phyloP scores from a whole-genome alignment of 2,113 vertebrate species.

The Sander lucioperca region DNA sequence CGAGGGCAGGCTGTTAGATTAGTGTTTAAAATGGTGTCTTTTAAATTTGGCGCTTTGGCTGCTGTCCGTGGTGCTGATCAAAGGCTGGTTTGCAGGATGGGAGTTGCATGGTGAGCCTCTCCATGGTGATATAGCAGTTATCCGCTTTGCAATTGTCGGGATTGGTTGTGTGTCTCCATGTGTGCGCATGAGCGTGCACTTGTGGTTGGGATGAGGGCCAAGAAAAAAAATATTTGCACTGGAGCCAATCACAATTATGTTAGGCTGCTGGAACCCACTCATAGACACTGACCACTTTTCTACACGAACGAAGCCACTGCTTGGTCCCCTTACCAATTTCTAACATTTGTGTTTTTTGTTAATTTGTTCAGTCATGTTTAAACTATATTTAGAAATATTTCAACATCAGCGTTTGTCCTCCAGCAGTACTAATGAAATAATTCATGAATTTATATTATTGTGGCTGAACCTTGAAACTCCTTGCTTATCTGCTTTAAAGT shows the following conservation, averaged over 20 bases:
- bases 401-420: not conserved
- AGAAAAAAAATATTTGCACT: not conserved
- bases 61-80: constrained; percentile 4
- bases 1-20: not conserved
- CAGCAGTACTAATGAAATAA: not conserved
- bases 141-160: not conserved
- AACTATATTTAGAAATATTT: not conserved
- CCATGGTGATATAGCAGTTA: not conserved
- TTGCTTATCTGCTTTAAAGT: not conserved
- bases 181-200: no score
- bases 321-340: not conserved
- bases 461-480: not conserved
- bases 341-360: not conserved
- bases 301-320: not conserved
- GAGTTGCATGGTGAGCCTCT: not conserved
- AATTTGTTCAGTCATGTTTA: not conserved
- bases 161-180: not conserved
- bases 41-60: not conserved
- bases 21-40: no score
- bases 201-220: not conserved
- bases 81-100: not conserved
- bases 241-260: not conserved
- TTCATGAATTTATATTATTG: not conserved
- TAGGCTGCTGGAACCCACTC: not conserved
- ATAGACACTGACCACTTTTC: not conserved